A percentile compares a stretch with the other conserved stretches of the same genome.
phyloP scores from a whole-genome alignment of 2,888 invertebrate species.

The Acanthoscelides obtectus region DNA sequence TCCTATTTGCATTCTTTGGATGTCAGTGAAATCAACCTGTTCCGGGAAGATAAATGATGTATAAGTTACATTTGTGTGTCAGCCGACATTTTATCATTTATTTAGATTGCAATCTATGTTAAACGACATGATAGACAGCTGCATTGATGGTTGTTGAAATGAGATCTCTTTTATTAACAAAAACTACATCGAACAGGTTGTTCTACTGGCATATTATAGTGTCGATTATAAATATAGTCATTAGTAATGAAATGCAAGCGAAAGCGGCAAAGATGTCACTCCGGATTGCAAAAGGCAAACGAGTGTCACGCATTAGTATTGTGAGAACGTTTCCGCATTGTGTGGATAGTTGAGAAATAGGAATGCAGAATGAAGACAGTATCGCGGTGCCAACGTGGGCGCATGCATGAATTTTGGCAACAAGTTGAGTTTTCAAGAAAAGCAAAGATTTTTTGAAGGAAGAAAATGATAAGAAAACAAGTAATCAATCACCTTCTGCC shows the following conservation, averaged over 20 bases:
- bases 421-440: too few relatives aligned
- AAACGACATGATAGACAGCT: neutral
- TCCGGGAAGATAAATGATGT: neutral
- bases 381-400: too few relatives aligned
- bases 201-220: neutral
- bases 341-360: neutral
- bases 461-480: too few relatives aligned
- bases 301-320: neutral
- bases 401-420: too few relatives aligned
- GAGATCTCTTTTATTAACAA: neutral
- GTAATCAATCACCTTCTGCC: too few relatives aligned
- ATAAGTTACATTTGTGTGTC: neutral
- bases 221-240: neutral
- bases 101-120: neutral
- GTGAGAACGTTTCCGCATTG: neutral
- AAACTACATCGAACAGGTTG: neutral
- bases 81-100: neutral
- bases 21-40: neutral
- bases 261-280: neutral
- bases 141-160: neutral
- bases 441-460: too few relatives aligned
- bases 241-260: neutral
- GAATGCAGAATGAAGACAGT: too few relatives aligned
- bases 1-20: neutral
- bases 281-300: neutral